Evolutionary conservation across 2,888 invertebrate species (phyloP), one percentile per base, ranked within the genome.

Genomic region (Torymus auratus): DNA sequence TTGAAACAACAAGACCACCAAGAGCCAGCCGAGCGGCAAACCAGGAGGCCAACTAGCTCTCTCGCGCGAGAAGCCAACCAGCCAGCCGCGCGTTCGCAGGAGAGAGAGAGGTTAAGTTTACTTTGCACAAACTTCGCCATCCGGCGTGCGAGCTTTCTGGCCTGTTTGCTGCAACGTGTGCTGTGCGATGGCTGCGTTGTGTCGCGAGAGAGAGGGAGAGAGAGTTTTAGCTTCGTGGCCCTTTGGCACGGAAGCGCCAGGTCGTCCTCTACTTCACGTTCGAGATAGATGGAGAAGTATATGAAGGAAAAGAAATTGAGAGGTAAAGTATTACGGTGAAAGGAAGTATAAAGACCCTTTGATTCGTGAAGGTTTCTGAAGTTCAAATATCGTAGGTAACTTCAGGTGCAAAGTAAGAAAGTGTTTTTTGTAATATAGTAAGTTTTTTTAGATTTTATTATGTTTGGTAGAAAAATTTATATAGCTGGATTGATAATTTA

Each of bases 1-100:
- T 87, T 87, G 85, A 87, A 88, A 87, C 86, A 88, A 88, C 87
- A 88, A 87, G 86, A 86, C 87, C 86, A 84, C 83, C 83, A 81
- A 84, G 83, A 85, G 0, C 83, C 83, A 86, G 83, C 84, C 81
- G 83, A 84, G 83, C 84, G 81, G 77, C 84, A 85, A 85, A 85
- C 84, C 83, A 83, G 77, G 76, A 67, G 52, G 20, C 81, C 56
- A 83, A 65, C 77, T 71, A 69, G 65, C 78, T 28, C 28, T 28
- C 28, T 28, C 28, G 28, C 28, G 3, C 76, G 82, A 81, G 83
- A 81, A 83, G 81, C 82, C 83, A 83, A 83, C 83, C 84, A 82
- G 81, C 83, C 83, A 83, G 83, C 82, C 55, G 72, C 28, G 55
- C 56, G 64, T 11, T 73, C 56, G 65, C 12, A 77, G 80, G 68